A percentile compares a stretch with the other conserved stretches of the same genome.
Evolutionary conservation across 30 jellyfish, hydroid and myxozoan species (phyloP).

Genomic region (Mastigias papua): DNA sequence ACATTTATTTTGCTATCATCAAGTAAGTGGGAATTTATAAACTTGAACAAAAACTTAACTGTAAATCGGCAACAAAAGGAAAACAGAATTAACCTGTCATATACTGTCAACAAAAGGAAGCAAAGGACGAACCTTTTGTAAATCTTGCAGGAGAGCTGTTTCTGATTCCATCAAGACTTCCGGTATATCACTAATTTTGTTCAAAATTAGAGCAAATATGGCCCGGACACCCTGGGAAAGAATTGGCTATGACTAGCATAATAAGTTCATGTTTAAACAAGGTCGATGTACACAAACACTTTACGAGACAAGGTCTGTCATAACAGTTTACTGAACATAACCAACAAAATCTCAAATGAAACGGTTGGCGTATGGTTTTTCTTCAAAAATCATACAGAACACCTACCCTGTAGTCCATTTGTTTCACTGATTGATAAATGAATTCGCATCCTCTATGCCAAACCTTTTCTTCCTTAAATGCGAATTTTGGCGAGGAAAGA

Average conservation of each 20-base stretch:
- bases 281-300: no score
- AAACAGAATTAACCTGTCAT: no score
- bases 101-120: no score
- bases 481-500: constrained; percentile 79
- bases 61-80: no score
- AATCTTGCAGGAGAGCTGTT: constrained; percentile 68
- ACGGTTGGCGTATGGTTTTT: no score
- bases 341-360: no score
- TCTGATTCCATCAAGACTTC: constrained; percentile 74
- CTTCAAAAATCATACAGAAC: not conserved
- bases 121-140: constrained; percentile 71
- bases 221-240: constrained; percentile 86
- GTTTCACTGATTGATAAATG: constrained; percentile 60
- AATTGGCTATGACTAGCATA: not conserved
- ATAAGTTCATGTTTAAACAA: no score
- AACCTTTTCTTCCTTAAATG: constrained; percentile 71
- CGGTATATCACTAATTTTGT: constrained; percentile 84
- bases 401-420: constrained; percentile 93
- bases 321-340: no score
- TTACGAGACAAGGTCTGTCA: no score
- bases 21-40: no score
- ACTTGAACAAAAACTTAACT: no score
- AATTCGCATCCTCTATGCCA: constrained; percentile 89
- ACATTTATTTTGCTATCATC: no score
- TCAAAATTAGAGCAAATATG: constrained; percentile 76